Conservation (phyloP, 2,113 vertebrate species). For the human (Homo sapiens) region GRCh38 chr6:1288001-1288500, state of each 20-base stretch:
- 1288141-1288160: background rate
- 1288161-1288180: background rate
- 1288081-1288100: background rate
- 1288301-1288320: background rate
- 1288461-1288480: background rate
- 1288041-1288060: background rate
- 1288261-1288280: background rate
- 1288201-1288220: background rate
- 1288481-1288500: background rate
- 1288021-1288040: background rate
- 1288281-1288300: background rate
- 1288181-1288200: background rate
- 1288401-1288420: background rate
- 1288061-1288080: background rate
- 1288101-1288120: background rate
- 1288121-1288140: background rate
- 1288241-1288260: background rate
- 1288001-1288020: background rate
- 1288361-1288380: background rate
- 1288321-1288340: background rate
- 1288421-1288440: too few relatives aligned
- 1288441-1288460: background rate
- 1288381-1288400: background rate
- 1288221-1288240: background rate
- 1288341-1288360: background rate